These are phyloP conservation scores for Psilopsiagon aurifrons DNA, from an alignment of 2,113 vertebrate species.

Conservation along the genomic window DNA sequence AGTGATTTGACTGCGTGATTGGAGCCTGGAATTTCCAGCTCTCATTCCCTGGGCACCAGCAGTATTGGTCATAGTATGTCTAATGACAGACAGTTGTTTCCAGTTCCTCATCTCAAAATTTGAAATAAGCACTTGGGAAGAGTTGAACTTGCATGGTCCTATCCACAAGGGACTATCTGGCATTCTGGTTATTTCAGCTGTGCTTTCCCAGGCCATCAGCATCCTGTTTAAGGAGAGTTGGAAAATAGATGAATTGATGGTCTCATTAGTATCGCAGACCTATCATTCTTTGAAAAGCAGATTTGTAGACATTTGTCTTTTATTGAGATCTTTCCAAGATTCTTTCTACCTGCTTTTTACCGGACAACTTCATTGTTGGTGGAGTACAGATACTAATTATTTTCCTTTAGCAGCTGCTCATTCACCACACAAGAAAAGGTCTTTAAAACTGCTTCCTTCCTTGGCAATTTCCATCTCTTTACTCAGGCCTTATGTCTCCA, in stretches of 20 bases:
- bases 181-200: background rate
- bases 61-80: background rate
- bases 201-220: conserved; percentile 17
- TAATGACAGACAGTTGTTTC: background rate
- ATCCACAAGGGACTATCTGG: background rate
- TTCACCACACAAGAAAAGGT: conserved; percentile 21
- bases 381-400: conserved; percentile 35
- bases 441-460: conserved; percentile 48
- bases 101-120: background rate
- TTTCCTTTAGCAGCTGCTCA: conserved; percentile 38
- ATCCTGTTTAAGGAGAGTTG: background rate
- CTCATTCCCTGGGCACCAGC: background rate
- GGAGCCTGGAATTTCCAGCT: background rate
- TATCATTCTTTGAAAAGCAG: background rate
- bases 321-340: conserved; percentile 19
- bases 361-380: background rate
- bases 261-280: conserved; percentile 18
- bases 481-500: conserved; percentile 19
- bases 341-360: conserved; percentile 42
- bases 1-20: background rate
- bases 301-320: background rate
- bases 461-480: conserved; percentile 29
- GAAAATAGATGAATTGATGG: background rate
- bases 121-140: background rate
- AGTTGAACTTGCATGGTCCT: background rate